These are phyloP conservation scores for Pachypeltis micranthus DNA, from an alignment of 1,140 invertebrate species.

Conservation along the genomic window DNA sequence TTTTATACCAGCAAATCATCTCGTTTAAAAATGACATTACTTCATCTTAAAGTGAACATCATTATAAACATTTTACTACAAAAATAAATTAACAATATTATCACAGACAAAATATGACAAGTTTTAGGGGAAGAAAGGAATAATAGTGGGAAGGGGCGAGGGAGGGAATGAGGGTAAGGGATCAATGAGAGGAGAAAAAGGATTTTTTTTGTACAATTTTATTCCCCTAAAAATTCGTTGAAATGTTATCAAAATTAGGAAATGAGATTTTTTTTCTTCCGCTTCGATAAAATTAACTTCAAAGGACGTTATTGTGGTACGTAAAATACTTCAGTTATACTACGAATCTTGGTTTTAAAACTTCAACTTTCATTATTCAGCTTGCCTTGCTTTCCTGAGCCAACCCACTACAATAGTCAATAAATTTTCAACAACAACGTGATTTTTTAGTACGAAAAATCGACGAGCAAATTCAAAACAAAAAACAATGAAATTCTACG, in stretches of 20 bases:
- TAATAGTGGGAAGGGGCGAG: no score
- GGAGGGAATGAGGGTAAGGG: no score
- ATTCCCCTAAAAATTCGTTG: slow-evolving; percentile 5
- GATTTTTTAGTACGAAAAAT: no score
- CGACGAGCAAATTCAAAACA: no score
- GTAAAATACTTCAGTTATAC: slow-evolving; percentile 10
- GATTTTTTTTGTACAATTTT: background rate
- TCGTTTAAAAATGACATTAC: slow-evolving; percentile 26
- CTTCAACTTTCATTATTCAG: background rate
- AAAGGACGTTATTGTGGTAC: background rate
- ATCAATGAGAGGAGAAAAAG: background rate
- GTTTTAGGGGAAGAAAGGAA: background rate
- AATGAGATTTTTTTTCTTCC: slow-evolving; percentile 10
- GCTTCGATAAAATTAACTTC: background rate
- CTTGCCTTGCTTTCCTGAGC: background rate
- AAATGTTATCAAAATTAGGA: background rate
- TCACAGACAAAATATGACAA: slow-evolving; percentile 21
- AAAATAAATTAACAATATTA: slow-evolving; percentile 24
- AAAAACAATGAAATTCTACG: no score
- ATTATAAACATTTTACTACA: slow-evolving; percentile 24
- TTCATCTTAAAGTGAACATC: slow-evolving; percentile 27
- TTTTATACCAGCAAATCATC: slow-evolving; percentile 6
- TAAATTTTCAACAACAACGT: background rate
- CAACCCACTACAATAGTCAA: background rate
- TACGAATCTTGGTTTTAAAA: slow-evolving; percentile 5